Evolutionary conservation across 2,888 invertebrate species (phyloP).

Genomic region (Pristionchus maxplancki): DNA sequence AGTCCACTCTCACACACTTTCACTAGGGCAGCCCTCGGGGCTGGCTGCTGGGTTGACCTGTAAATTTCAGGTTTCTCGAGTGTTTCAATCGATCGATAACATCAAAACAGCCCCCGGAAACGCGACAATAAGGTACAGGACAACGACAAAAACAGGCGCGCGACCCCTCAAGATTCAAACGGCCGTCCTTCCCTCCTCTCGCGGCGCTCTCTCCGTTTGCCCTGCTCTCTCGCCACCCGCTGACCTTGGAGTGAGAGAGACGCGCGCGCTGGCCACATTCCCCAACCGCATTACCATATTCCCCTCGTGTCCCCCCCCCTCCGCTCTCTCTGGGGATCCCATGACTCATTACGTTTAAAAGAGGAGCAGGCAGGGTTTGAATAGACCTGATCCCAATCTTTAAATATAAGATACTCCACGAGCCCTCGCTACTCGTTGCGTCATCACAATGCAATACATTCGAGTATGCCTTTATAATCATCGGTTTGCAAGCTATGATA

Average conservation of each 20-base stretch:
- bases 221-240: constrained; percentile 18
- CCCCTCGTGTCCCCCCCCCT: background rate
- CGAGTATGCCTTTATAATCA: background rate
- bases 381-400: too few relatives aligned
- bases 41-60: background rate
- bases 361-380: background rate
- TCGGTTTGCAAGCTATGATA: background rate
- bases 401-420: too few relatives aligned
- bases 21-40: background rate
- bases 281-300: too few relatives aligned
- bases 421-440: background rate
- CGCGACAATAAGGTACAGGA: background rate
- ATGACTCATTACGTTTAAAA: constrained; percentile 2
- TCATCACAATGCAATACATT: background rate
- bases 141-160: background rate
- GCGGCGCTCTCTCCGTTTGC: background rate
- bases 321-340: background rate
- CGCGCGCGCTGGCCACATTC: constrained; percentile 2
- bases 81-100: background rate
- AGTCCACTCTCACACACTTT: background rate
- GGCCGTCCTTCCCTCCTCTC: background rate
- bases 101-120: background rate
- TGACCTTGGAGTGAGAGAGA: constrained; percentile 4
- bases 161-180: constrained; percentile 3
- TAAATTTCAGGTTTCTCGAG: too few relatives aligned